Base-by-base conservation (phyloP, 2,797 vertebrate species). In the Notoglanidium macrostoma region DNA sequence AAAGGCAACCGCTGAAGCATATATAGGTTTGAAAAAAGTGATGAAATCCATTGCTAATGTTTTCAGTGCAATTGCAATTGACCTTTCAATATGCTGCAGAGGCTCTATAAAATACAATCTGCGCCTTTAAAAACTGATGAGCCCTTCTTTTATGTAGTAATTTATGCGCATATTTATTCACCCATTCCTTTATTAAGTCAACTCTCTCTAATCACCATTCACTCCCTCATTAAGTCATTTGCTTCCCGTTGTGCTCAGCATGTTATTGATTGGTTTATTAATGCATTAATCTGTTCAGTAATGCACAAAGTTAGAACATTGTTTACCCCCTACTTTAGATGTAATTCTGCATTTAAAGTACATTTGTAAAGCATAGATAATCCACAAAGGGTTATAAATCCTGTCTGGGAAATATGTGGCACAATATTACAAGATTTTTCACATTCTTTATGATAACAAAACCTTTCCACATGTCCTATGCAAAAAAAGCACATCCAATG, bases 241-340 rank as follows among this genome's bases (percentile, higher is more conserved):
- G 63, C 55, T 80, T 61, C 11, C 35, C 78, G 44, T 61, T 19
- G 14, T 26, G 78, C 57, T 80, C 78, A 79, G 77, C 77, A 32
- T 49, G 59, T 67, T 82, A 82, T 67, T 82, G 61, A 67, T 49
- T 82, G 40, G 59, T 81, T 81, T 46, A 65, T 7, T 82, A 59
- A 63, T 82, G 74, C 21, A 81, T 74, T 89, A 51, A 87, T 73
- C 68, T 21, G 32, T 61, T 74, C 17, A 59, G 46, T 80, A 79
- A 57, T 72, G 76, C n/a, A 21, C 10, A 40, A 23, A 59, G 57
- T 61, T n/a, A n/a, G 23, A 40, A 57, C 21, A 40, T 79, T 57
- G 19, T 57, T 79, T 57, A 57, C 0, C 54, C 40, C 26, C 23
- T 55, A 17, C 55, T 59, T 61, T 61, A 40, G 11, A 80, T 59